Percentiles rank a stretch among this genome's conserved stretches.
These are phyloP conservation scores for Chrysocyon brachyurus DNA, from an alignment of 2,797 vertebrate species.

Conservation along the genomic window DNA sequence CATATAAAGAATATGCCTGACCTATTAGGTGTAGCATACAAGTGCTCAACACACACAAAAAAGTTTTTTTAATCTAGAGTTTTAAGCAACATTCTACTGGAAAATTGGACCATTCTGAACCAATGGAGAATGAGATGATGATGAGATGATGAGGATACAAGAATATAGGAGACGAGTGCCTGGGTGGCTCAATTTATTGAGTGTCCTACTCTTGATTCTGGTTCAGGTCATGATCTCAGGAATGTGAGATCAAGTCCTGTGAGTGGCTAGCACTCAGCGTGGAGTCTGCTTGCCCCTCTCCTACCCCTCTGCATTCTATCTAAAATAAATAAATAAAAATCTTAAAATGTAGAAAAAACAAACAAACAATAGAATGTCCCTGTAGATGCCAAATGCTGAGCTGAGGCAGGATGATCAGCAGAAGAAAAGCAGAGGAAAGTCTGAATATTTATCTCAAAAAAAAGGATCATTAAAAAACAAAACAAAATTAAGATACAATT, in stretches of 20 bases:
- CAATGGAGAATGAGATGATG: not conserved
- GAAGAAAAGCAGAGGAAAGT: too few relatives aligned
- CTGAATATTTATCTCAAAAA: not conserved
- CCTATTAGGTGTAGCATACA: not conserved
- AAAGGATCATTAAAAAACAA: not conserved
- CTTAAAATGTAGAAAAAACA: not conserved
- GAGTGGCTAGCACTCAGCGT: not conserved
- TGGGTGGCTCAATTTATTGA: not conserved
- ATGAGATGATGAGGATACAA: not conserved
- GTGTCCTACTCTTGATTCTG: not conserved
- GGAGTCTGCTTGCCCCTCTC: not conserved
- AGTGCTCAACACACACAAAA: not conserved
- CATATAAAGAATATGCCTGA: not conserved
- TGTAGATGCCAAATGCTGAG: too few relatives aligned
- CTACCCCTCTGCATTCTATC: not conserved
- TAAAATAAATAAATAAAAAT: not conserved
- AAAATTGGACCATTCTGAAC: not conserved
- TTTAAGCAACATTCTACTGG: not conserved
- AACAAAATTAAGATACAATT: not conserved
- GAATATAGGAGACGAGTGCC: not conserved
- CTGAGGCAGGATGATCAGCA: not conserved
- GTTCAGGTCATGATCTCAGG: not conserved
- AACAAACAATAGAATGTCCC: not conserved
- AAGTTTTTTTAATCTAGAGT: not conserved
- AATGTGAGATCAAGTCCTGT: not conserved